Conservation (phyloP, 2,113 vertebrate species). For the Seriola aureovittata region DNA sequence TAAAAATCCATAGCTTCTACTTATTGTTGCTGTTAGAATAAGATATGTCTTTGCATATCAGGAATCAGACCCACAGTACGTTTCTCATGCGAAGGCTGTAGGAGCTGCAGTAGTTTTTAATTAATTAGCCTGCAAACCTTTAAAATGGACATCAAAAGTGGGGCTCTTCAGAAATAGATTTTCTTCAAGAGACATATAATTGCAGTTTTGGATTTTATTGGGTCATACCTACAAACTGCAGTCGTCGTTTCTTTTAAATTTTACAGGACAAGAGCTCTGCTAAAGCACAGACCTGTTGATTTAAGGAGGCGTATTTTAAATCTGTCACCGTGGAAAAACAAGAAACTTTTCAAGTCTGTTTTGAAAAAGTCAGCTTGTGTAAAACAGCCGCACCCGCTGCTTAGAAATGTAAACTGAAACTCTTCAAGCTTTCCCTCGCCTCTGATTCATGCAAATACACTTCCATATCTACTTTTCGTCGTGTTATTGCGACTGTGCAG, state of each 20-base stretch:
- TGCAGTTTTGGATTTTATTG: constrained; percentile 21
- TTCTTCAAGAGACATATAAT: constrained; percentile 24
- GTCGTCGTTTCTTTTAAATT: neutral
- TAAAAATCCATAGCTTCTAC: neutral
- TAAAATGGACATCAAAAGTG: constrained; percentile 19
- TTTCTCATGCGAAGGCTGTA: neutral
- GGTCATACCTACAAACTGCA: constrained; percentile 13
- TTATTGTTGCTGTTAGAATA: neutral
- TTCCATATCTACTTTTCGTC: constrained; percentile 18
- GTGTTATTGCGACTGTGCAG: neutral
- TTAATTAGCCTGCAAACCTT: constrained; percentile 37
- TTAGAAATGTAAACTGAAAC: constrained; percentile 35
- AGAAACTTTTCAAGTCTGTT: neutral
- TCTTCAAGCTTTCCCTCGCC: neutral
- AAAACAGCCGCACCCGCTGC: constrained; percentile 40
- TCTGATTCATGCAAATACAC: constrained; percentile 54
- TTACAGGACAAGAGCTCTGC: constrained; percentile 9
- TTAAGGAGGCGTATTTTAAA: constrained; percentile 11
- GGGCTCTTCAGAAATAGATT: constrained; percentile 33
- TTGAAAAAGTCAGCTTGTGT: constrained; percentile 36
- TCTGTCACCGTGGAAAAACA: constrained; percentile 22
- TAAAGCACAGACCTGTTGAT: neutral
- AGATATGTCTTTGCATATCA: neutral
- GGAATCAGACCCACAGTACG: constrained; percentile 4
- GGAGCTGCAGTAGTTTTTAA: constrained; percentile 12